Evolutionary conservation across 1,140 invertebrate genomes (phyloP), one percentile per base, ranked within the genome.

Genomic region (Zaprionus davidi): DNA sequence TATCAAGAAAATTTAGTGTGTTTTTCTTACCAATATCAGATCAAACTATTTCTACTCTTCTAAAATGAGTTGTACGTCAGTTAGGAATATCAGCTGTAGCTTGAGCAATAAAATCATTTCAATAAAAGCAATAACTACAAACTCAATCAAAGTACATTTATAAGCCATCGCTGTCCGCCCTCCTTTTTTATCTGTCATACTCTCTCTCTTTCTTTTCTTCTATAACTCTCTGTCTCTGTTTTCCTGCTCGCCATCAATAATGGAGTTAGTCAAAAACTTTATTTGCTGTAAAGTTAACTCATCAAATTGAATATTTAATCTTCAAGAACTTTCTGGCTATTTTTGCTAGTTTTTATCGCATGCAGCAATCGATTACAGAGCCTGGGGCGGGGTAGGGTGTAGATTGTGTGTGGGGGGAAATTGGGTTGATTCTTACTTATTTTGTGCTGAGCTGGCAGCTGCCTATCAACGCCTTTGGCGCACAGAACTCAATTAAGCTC

Each of bases 401-500:
- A n/a, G 38, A 5, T n/a, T 46, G n/a, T 17, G n/a, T 46, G 26
- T 7, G 28, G 6, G 2, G 6, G 3, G 41, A 46, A 46, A 46
- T 46, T 46, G 41, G 22, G 2, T 68, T 28, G 51, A 28, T 69
- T 73, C 59, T 72, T 59, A 44, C 41, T 55, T 51, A 66, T 49
- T 78, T 68, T 65, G 26, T 88, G 83, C 83, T 84, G 83, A 87
- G 49, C 72, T 34, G 49, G 65, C 72, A 70, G 66, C 49, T 81
- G 80, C 28, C 57, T 71, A 28, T 68, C 70, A 71, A 38, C 31
- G 74, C 66, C 49, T 65, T 58, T 71, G 73, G 44, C 26, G 36
- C 34, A 71, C 34, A 65, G 63, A 86, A 87, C 83, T 90, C 81
- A 87, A 87, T 87, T 87, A 87, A 82, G 78, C 69, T 57, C 60